Evolutionary conservation across 2,888 invertebrate genomes (phyloP), one percentile per base, ranked within the genome.

Genomic region (Marasmarcha lunaedactyla): DNA sequence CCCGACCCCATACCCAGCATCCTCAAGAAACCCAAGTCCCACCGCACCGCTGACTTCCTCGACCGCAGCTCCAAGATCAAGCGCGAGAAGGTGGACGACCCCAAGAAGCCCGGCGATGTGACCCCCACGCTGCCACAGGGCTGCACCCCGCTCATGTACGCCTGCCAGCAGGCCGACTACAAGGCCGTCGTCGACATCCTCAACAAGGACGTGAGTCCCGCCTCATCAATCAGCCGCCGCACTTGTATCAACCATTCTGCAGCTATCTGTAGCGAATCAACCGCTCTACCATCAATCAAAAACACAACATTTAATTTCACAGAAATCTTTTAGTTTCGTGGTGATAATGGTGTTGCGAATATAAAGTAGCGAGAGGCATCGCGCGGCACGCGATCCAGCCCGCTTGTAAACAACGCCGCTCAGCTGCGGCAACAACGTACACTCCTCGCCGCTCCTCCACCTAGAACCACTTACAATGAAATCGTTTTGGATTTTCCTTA

Each of bases 111-210:
- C 36, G 63, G 62, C 45, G 72, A 73, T 70, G 77, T 66, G 57
- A 70, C 55, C 57, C 59, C 70, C 41, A 70, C 77, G 54, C 70
- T 88, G 54, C 83, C 83, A 51, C 86, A 85, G 59, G 92, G 94
- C 58, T 93, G 94, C 71, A 92, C 94, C 48, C 88, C 90, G 54
- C 88, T 95, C 62, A 95, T 95, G 94, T 93, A 94, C 81, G 94
- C 94, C 57, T 94, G 94, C 66, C 95, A 95, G 74, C 94, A 94
- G 68, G 93, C 91, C 38, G 89, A 93, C 78, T 90, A 92, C 67
- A 87, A 88, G 48, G 87, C 89, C 51, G 93, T 94, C 49, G 85
- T 90, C 51, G 88, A 88, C 54, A 87, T 92, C 52, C 86, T 95
- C 54, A 88, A 88, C 58, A 89, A 88, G 61, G 90, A 92, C 87